Evolutionary conservation across 2,113 vertebrate genomes (phyloP).

Genomic region (Scalopus aquaticus): DNA sequence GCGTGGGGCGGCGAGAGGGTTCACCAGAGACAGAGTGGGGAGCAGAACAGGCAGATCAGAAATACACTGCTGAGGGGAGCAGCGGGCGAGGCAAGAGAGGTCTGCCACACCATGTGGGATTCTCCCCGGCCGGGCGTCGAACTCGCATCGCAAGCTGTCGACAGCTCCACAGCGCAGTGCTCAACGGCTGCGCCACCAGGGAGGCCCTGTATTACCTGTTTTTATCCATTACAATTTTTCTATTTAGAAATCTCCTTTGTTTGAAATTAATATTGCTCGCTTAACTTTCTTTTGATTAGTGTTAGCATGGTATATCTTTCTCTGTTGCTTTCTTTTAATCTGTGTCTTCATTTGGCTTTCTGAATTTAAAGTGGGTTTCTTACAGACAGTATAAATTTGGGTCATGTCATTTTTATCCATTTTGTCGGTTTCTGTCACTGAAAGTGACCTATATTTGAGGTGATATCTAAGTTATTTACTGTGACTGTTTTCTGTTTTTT

Average conservation of each 20-base stretch:
- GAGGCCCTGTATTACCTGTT: too few relatives aligned
- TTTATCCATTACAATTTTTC: not conserved
- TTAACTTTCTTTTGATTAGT: not conserved
- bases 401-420: not conserved
- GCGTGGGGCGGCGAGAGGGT: too few relatives aligned
- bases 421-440: not conserved
- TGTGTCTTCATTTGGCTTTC: not conserved
- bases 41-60: too few relatives aligned
- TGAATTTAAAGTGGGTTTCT: not conserved
- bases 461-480: not conserved
- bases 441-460: not conserved
- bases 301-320: not conserved
- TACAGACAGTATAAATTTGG: not conserved
- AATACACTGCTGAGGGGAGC: too few relatives aligned
- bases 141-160: too few relatives aligned
- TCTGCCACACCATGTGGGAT: too few relatives aligned
- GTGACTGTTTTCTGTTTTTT: not conserved
- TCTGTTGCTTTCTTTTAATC: not conserved
- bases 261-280: not conserved
- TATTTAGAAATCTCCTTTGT: not conserved
- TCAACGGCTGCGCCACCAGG: too few relatives aligned
- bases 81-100: too few relatives aligned
- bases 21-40: too few relatives aligned
- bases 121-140: too few relatives aligned
- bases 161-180: too few relatives aligned